Evolutionary conservation across 2,113 vertebrate genomes (phyloP).

Genomic region (Noctilio leporinus): DNA sequence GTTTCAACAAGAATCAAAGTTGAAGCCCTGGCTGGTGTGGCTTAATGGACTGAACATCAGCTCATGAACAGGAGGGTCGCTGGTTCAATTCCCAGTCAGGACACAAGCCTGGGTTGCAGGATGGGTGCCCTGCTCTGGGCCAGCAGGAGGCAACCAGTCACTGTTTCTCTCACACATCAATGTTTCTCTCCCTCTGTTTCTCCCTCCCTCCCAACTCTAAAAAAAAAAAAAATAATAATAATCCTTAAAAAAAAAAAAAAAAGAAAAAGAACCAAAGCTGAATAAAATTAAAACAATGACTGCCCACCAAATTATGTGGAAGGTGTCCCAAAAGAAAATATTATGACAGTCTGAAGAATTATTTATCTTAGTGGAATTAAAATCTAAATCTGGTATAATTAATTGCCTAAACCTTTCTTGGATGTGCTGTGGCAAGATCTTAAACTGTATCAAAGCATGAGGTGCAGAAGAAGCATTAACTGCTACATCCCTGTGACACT

Average conservation of each 20-base stretch:
- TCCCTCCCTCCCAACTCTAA: no score
- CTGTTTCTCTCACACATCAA: no score
- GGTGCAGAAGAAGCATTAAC: not conserved
- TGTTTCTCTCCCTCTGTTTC: no score
- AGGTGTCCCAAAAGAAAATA: not conserved
- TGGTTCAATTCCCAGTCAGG: no score
- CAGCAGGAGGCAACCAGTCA: no score
- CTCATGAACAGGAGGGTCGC: no score
- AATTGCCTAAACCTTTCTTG: not conserved
- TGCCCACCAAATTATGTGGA: not conserved
- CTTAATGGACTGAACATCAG: no score
- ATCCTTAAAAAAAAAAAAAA: no score
- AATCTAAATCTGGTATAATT: not conserved
- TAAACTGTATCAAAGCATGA: not conserved
- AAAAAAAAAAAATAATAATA: no score
- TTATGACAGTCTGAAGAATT: not conserved
- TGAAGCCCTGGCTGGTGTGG: no score
- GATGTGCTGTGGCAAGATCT: not conserved
- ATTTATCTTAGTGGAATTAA: not conserved
- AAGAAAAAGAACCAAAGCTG: not conserved
- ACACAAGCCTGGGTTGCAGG: no score
- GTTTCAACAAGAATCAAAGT: not conserved
- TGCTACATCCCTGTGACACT: constrained; percentile 5
- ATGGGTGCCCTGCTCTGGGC: no score
- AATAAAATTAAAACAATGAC: not conserved